A percentile compares a stretch with the other conserved stretches of the same genome.
phyloP scores from a whole-genome alignment of 2,888 invertebrate genomes.

The Rutpela maculata region DNA sequence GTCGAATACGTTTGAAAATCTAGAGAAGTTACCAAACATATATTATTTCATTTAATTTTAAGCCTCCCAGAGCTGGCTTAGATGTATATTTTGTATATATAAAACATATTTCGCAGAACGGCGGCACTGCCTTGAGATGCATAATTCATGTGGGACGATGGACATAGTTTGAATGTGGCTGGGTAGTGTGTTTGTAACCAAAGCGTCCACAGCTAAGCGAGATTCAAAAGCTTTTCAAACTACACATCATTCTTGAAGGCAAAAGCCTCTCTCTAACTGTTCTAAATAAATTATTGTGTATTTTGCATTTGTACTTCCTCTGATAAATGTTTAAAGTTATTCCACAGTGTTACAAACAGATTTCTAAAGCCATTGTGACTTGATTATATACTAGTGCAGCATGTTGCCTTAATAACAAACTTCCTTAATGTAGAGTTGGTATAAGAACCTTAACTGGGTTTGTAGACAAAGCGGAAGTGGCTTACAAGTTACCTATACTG shows the following conservation, averaged over 20 bases:
- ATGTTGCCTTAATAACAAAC: background rate
- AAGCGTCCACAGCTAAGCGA: constrained; percentile 13
- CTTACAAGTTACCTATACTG: too few species aligned
- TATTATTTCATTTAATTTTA: too few species aligned
- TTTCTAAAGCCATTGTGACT: constrained; percentile 23
- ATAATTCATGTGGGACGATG: constrained; percentile 24
- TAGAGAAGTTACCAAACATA: too few species aligned
- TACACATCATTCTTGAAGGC: constrained; percentile 39
- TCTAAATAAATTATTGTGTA: constrained; percentile 53
- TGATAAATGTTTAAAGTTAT: constrained; percentile 32
- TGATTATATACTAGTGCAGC: constrained; percentile 4
- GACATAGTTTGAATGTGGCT: constrained; percentile 14
- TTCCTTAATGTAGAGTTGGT: constrained; percentile 9
- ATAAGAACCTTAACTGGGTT: background rate
- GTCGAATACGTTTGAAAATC: too few species aligned
- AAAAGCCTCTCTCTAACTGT: constrained; percentile 40
- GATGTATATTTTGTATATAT: constrained; percentile 1
- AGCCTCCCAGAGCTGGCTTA: too few species aligned
- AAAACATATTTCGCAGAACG: background rate
- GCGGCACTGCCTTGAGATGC: background rate
- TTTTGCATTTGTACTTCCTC: constrained; percentile 42
- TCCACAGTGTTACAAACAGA: constrained; percentile 13
- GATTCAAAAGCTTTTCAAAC: constrained; percentile 34
- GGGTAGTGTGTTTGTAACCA: background rate
- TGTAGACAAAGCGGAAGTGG: too few species aligned